Percentiles rank a stretch among this genome's conserved stretches.
Conservation (phyloP, 2,797 vertebrate species). For the Lemur catta region DNA sequence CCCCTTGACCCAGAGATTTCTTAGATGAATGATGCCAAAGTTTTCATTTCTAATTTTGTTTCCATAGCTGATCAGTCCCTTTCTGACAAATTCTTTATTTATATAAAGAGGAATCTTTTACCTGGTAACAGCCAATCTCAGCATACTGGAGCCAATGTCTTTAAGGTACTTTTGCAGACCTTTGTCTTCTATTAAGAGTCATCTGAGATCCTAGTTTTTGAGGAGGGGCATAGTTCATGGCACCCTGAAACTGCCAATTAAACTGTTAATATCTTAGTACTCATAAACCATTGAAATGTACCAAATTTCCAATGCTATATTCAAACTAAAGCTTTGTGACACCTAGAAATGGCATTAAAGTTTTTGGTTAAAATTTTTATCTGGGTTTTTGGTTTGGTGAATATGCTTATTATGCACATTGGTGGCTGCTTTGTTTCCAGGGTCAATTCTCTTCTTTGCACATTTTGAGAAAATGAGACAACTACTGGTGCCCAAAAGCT, state of each 20-base stretch:
- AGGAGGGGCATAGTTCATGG: background rate
- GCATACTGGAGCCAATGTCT: background rate
- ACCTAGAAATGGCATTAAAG: background rate
- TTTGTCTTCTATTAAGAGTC: background rate
- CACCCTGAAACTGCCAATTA: background rate
- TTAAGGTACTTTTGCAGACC: background rate
- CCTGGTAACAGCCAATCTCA: background rate
- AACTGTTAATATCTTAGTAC: background rate
- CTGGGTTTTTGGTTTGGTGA: background rate
- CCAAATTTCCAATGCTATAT: background rate
- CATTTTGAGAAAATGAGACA: background rate
- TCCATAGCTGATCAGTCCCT: background rate
- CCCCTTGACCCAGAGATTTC: background rate
- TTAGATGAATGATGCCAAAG: background rate
- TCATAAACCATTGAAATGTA: background rate
- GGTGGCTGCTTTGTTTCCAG: background rate
- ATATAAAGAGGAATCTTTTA: background rate
- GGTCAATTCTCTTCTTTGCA: background rate
- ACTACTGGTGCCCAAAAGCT: background rate
- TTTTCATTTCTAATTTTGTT: constrained; percentile 16
- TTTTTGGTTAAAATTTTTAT: background rate
- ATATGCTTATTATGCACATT: background rate
- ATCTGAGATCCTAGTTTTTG: background rate
- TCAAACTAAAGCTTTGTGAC: background rate
- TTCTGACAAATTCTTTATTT: background rate